These are phyloP conservation scores for Progne subis DNA, from an alignment of 2,113 vertebrate species.

Conservation along the genomic window DNA sequence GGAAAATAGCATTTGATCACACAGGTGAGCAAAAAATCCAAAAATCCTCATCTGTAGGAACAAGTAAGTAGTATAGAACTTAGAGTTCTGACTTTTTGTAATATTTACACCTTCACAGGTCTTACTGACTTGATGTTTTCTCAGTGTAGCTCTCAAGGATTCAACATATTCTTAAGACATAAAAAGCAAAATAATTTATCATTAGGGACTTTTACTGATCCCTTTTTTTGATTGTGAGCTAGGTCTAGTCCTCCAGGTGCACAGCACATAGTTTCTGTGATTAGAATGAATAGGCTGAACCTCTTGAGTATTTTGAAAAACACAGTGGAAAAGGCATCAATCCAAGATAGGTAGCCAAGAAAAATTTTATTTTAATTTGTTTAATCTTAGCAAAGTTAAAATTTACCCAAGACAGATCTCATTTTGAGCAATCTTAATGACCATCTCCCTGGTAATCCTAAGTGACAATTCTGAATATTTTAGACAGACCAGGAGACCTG, in stretches of 20 bases:
- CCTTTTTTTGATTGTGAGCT: accelerated
- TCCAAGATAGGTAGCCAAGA: neutral
- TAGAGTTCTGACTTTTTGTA: neutral
- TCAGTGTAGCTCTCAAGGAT: neutral
- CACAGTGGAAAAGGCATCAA: neutral
- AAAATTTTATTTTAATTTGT: neutral
- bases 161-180: neutral
- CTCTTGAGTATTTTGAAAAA: neutral
- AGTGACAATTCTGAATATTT: neutral
- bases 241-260: neutral
- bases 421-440: neutral
- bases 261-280: neutral
- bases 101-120: neutral
- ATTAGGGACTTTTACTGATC: neutral
- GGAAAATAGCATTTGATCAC: neutral
- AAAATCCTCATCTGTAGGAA: neutral
- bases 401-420: neutral
- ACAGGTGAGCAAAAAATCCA: neutral
- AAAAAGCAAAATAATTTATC: neutral
- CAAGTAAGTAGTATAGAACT: neutral
- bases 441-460: neutral
- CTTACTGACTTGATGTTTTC: neutral
- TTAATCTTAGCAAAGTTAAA: neutral
- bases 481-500: neutral
- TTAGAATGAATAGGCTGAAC: neutral